Evolutionary conservation across 1,140 invertebrate genomes (phyloP).

Genomic region (Procambarus clarkii): DNA sequence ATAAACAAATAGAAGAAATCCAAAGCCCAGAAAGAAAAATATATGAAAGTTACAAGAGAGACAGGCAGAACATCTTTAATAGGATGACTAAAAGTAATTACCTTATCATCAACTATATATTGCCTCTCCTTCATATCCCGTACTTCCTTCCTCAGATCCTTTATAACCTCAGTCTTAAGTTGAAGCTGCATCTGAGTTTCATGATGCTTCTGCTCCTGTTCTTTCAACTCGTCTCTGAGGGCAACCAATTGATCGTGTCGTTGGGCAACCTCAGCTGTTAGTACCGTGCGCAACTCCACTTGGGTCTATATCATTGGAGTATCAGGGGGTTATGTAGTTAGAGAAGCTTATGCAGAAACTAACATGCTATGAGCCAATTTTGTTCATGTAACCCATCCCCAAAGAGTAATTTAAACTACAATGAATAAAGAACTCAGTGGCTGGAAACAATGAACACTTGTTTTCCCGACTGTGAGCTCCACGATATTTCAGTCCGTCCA

Average conservation of each 20-base stretch:
- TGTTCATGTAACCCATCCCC: no score
- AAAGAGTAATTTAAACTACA: no score
- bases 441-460: no score
- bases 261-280: constrained; percentile 61
- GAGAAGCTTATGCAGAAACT: background rate
- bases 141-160: constrained; percentile 56
- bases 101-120: background rate
- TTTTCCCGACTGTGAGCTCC: no score
- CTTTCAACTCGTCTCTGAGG: constrained; percentile 50
- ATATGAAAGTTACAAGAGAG: background rate
- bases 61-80: background rate
- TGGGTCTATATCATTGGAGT: constrained; percentile 35
- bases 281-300: constrained; percentile 60
- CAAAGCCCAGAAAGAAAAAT: no score
- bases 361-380: no score
- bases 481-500: no score
- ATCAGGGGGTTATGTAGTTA: background rate
- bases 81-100: constrained; percentile 1
- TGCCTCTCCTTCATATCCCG: constrained; percentile 29
- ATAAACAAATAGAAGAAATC: no score
- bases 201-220: constrained; percentile 56
- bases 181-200: constrained; percentile 65
- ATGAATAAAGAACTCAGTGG: no score
- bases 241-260: constrained; percentile 50
- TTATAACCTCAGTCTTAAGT: constrained; percentile 53